Evolutionary conservation across 2,797 vertebrate species (phyloP), one percentile per base, ranked within the genome.

Genomic region (Coranthus polyacanthus): DNA sequence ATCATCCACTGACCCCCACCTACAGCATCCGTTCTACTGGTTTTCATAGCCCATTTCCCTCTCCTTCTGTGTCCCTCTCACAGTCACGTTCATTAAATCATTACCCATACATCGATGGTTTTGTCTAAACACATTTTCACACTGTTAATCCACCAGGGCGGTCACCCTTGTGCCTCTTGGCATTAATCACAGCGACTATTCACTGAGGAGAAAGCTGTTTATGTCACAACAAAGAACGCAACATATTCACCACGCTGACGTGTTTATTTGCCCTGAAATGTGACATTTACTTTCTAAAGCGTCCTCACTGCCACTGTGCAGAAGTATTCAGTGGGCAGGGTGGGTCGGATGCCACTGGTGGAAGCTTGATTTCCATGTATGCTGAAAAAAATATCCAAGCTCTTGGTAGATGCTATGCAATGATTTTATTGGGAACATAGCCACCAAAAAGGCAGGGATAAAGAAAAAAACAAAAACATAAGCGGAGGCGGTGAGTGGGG

Each of bases 341-440:
- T 22, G 13, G 22, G 24, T 58, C 47, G 15, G 16, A 49, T 75
- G 68, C 65, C 66, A 78, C 2, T 8, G 65, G 18, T 68, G 56
- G 47, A 64, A 45, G 64, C 50, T 63, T 58, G 24, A 59, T 67
- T 79, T 72, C 55, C 45, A 49, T 67, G 47, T 71, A 60, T 58
- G 75, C 26, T 68, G 57, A 80, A 81, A 80, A 81, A 56, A 75
- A 67, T 73, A 50, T 83, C 64, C 59, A 72, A 46, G 56, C 67
- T 52, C 58, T 41, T 81, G 63, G 44, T 68, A 51, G 67, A 78
- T 45, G 15, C 53, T 68, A 43, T 65, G n/a, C n/a, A n/a, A 75
- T 65, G 65, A 75, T 68, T 79, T 82, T 16, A 72, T 60, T 53
- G 52, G 56, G 56, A 76, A 45, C 5, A 39, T 72, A 47, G 60